These are phyloP conservation scores for Myotis davidii DNA, from an alignment of 2,113 vertebrate genomes.

Conservation along the genomic window DNA sequence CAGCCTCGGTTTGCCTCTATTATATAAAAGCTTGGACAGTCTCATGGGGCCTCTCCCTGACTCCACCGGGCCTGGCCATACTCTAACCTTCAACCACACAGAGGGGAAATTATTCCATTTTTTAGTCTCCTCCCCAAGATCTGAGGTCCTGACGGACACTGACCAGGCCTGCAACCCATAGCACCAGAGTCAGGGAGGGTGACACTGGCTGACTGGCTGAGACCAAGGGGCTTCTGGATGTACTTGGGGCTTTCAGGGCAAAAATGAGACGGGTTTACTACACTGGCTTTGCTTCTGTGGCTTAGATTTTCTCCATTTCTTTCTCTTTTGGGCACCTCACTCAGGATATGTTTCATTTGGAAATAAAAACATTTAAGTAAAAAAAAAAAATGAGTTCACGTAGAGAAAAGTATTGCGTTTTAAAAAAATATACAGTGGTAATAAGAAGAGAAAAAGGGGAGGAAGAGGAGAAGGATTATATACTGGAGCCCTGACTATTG, in stretches of 20 bases:
- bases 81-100: background rate
- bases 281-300: background rate
- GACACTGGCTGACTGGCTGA: background rate
- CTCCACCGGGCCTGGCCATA: background rate
- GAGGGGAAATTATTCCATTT: background rate
- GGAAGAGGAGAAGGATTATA: background rate
- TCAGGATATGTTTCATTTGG: constrained; percentile 1
- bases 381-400: background rate
- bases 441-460: background rate
- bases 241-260: background rate
- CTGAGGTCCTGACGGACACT: background rate
- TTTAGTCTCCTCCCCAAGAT: background rate
- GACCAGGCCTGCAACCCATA: background rate
- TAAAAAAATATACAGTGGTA: background rate
- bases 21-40: background rate
- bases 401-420: background rate
- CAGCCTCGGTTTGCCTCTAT: background rate
- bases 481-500: background rate
- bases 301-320: background rate
- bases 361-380: background rate
- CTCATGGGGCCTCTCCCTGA: background rate
- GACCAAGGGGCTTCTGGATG: background rate
- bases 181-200: background rate
- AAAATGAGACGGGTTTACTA: background rate
- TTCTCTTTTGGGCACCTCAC: background rate